phyloP scores from a whole-genome alignment of 2,888 invertebrate species.

The Platycnemis pennipes region DNA sequence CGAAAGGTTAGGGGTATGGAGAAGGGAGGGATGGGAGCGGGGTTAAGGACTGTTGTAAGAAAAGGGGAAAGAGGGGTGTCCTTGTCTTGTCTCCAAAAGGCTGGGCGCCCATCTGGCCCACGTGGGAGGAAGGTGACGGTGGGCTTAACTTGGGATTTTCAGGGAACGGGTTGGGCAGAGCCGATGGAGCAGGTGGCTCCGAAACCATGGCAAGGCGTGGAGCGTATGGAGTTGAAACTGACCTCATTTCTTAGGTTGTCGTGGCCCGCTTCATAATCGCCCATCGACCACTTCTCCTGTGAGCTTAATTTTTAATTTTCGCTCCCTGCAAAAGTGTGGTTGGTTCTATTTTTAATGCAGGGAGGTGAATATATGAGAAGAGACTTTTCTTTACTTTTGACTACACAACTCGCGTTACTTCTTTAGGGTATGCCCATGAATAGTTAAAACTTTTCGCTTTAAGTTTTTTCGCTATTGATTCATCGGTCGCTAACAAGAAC shows the following conservation, averaged over 20 bases:
- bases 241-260: slow-evolving; percentile 4
- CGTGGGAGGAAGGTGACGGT: neutral
- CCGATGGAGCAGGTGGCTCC: neutral
- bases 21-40: neutral
- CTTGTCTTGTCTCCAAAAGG: neutral
- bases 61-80: neutral
- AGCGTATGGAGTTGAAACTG: neutral
- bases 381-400: too few relatives aligned
- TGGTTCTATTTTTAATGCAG: too few relatives aligned
- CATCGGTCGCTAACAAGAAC: too few relatives aligned
- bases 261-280: neutral
- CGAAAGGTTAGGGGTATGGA: neutral
- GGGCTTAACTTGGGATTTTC: neutral
- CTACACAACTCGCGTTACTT: too few relatives aligned
- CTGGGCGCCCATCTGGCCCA: neutral
- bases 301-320: neutral
- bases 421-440: too few relatives aligned
- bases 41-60: neutral
- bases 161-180: neutral
- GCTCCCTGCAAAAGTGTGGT: too few relatives aligned
- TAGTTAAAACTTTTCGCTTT: too few relatives aligned
- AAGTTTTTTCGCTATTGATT: too few relatives aligned
- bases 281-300: neutral
- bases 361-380: too few relatives aligned
- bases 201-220: neutral